These are phyloP conservation scores for Falco concolor DNA, from an alignment of 2,797 vertebrate genomes.

Conservation along the genomic window DNA sequence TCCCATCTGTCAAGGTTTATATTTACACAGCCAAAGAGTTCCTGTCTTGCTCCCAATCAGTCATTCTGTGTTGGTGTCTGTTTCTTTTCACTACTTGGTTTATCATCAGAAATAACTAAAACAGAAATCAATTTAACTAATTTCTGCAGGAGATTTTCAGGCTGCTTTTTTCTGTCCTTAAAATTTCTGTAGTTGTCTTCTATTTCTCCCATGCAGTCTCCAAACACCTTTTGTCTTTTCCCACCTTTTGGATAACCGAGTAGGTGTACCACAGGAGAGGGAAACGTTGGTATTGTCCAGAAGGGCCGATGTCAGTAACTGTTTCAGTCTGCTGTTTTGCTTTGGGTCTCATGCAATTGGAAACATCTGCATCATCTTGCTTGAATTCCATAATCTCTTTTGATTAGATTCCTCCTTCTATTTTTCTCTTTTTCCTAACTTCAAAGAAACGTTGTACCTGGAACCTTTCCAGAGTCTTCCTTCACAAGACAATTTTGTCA, in stretches of 20 bases:
- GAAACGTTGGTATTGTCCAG: accelerated
- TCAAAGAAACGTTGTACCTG: not conserved
- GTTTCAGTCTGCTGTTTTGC: not conserved
- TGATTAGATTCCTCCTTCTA: not conserved
- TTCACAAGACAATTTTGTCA: not conserved
- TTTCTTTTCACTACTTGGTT: not conserved
- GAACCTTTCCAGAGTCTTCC: not conserved
- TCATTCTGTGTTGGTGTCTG: not conserved
- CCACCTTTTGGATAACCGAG: not conserved
- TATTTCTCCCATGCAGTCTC: not conserved
- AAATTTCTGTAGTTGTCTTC: not conserved
- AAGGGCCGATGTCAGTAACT: not conserved
- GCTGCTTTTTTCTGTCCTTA: not conserved
- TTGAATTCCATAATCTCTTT: not conserved
- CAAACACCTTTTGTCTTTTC: not conserved
- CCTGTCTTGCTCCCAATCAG: not conserved
- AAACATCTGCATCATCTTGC: not conserved
- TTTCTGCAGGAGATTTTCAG: not conserved
- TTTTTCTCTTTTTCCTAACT: not conserved
- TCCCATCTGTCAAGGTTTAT: not conserved
- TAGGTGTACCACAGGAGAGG: not conserved
- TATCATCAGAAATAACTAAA: not conserved
- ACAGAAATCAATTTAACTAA: not conserved
- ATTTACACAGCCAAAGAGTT: not conserved
- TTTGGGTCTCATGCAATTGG: not conserved